Base-by-base conservation (phyloP, 2,888 invertebrate species). In the Luperina testacea region DNA sequence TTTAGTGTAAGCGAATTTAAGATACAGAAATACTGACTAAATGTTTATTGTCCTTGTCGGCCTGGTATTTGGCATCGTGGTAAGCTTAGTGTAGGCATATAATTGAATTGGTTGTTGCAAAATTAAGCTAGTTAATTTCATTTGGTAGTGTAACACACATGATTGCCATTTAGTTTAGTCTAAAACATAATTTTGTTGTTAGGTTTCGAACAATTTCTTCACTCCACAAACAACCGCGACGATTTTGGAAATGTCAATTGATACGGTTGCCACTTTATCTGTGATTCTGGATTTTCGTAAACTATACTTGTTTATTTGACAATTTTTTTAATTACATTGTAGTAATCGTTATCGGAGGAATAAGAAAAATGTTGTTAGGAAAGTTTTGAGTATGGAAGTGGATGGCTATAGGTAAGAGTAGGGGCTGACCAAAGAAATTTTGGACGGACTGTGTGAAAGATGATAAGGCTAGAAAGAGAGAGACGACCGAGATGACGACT, bases 31-130 rank as follows among this genome's bases (percentile, higher is more conserved):
- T 67, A 51, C 24, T 24, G 38, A 74, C n/a, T 51, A 42, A 59
- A 45, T 70, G 20, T 80, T 80, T 71, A 83, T 72, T 53, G 24
- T n/a, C 0, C 11, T 38, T 32, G 70, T 61, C 75, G n/a, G 27
- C 17, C 11, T 67, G 73, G 85, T 72, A 61, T 77, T 74, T 65
- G 17, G 53, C 61, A 42, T 71, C 38, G 38, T 61, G 20, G n/a
- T 42, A 38, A 61, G 63, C 15, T 32, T 5, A 59, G 32, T 74
- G n/a, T 64, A 70, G 57, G 57, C 51, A 71, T 80, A 63, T 1
- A 65, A 63, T 57, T 9, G n/a, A 65, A 63, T 77, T 42, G 11
- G 17, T n/a, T 61, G 27, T 63, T 83, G 24, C 51, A 13, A 74
- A 74, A 74, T 71, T 32, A 72, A 20, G 38, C 13, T 70, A 48